phyloP scores from a whole-genome alignment of 2,797 vertebrate species.

The Phyllotis vaccarum region DNA sequence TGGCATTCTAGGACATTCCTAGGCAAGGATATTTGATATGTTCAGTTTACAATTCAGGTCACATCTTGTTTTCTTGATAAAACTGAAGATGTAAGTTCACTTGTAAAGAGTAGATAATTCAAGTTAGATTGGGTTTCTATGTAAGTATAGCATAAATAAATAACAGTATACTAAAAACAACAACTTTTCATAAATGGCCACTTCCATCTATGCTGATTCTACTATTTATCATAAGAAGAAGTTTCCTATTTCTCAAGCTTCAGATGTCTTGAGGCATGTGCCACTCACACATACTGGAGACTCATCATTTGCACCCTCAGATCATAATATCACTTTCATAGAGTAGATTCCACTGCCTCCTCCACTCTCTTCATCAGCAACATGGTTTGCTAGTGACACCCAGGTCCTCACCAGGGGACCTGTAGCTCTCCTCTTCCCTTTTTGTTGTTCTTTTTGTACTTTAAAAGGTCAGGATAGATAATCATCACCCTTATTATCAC shows the following conservation, averaged over 20 bases:
- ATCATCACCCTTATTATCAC: background rate
- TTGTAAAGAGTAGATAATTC: background rate
- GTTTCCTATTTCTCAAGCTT: background rate
- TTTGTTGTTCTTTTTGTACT: background rate
- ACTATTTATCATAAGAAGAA: constrained; percentile 22
- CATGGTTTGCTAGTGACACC: background rate
- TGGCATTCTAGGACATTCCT: background rate
- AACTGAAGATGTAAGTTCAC: background rate
- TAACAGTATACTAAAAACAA: background rate
- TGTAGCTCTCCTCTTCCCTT: background rate
- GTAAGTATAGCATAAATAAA: background rate
- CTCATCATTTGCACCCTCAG: background rate
- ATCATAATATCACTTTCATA: background rate
- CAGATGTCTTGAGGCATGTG: background rate
- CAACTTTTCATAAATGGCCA: background rate
- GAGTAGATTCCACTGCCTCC: background rate
- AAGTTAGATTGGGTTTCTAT: background rate
- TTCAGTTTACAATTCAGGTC: constrained; percentile 12
- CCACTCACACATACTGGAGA: background rate
- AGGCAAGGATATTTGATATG: background rate
- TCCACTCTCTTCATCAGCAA: background rate
- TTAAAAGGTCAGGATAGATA: background rate
- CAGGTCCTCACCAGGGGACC: background rate
- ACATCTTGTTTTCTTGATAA: background rate
- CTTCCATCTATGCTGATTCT: background rate